Evolutionary conservation across 2,113 vertebrate species (phyloP).

Genomic region (Synodontis membranacea): DNA sequence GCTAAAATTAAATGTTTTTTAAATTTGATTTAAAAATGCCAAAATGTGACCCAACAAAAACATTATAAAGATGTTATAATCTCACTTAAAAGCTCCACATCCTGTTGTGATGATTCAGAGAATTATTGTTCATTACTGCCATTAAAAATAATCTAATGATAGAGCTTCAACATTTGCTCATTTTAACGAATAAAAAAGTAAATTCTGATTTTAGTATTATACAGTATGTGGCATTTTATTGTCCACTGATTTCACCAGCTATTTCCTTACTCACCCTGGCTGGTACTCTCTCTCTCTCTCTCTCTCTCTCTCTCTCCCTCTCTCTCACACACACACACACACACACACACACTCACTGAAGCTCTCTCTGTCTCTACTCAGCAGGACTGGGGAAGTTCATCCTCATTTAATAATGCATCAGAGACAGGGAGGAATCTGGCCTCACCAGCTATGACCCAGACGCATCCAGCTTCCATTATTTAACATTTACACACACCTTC

Average conservation of each 20-base stretch:
- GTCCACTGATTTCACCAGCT: background rate
- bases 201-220: background rate
- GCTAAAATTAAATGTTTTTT: background rate
- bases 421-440: constrained; percentile 83
- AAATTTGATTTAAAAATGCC: background rate
- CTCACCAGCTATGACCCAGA: constrained; percentile 85
- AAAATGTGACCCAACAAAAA: background rate
- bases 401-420: constrained; percentile 99
- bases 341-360: background rate
- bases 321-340: background rate
- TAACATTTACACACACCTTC: constrained; percentile 99
- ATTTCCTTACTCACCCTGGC: background rate
- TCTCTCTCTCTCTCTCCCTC: constrained; percentile 1
- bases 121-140: background rate
- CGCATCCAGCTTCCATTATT: constrained; percentile 93
- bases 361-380: constrained; percentile 63
- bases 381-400: constrained; percentile 86
- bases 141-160: background rate
- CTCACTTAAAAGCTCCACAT: background rate
- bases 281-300: constrained; percentile 43
- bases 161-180: background rate
- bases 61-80: background rate
- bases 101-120: background rate
- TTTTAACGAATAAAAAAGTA: background rate
- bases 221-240: constrained; percentile 6